Evolutionary conservation across 1,140 invertebrate species (phyloP).

Genomic region (Olivierus martensii): DNA sequence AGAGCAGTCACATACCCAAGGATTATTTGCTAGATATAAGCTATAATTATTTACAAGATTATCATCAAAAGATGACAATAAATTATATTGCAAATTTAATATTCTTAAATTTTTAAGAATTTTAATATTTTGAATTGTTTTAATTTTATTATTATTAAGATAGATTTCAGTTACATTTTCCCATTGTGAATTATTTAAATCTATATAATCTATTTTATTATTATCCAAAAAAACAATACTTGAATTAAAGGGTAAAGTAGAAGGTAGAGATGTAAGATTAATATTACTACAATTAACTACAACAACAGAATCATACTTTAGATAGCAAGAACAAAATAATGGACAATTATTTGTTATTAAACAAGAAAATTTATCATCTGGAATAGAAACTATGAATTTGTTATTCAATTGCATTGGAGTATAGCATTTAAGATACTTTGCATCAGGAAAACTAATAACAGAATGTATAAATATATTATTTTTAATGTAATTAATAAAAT

Average conservation of each 20-base stretch:
- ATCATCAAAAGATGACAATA: constrained; percentile 6
- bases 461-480: neutral
- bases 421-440: constrained; percentile 31
- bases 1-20: constrained; percentile 47
- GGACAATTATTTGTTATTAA: constrained; percentile 23
- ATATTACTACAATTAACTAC: constrained; percentile 38
- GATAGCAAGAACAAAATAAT: constrained; percentile 32
- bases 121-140: constrained; percentile 10
- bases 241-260: constrained; percentile 18
- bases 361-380: constrained; percentile 17
- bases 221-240: constrained; percentile 37
- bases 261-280: constrained; percentile 9
- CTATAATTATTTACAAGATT: constrained; percentile 9
- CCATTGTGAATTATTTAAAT: constrained; percentile 23
- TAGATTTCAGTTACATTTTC: constrained; percentile 29
- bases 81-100: constrained; percentile 19
- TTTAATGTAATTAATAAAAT: constrained; percentile 8
- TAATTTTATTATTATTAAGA: constrained; percentile 39
- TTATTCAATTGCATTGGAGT: constrained; percentile 8
- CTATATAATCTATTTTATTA: constrained; percentile 33
- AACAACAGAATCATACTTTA: constrained; percentile 30
- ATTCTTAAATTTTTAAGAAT: constrained; percentile 9
- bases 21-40: constrained; percentile 39
- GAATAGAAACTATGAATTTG: constrained; percentile 18
- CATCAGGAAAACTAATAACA: constrained; percentile 1